phyloP scores from a whole-genome alignment of 2,797 vertebrate species.

The Adelosebastes latens region DNA sequence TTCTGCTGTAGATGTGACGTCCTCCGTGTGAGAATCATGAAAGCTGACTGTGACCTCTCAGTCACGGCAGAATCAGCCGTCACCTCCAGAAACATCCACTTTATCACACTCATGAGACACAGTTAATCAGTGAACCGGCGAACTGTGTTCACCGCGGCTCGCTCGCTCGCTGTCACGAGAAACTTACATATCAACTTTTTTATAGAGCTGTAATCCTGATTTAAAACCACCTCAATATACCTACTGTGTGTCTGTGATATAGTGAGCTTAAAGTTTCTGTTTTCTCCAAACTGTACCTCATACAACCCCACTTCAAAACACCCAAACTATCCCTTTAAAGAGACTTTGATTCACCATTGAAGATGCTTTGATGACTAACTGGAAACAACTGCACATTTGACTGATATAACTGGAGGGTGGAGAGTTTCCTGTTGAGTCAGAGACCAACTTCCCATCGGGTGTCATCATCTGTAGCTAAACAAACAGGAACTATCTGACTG shows the following conservation, averaged over 20 bases:
- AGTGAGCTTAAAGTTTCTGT: background rate
- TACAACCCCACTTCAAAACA: background rate
- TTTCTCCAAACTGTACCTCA: background rate
- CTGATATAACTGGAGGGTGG: background rate
- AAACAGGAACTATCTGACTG: background rate
- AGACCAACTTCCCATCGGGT: background rate
- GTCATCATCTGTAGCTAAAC: background rate
- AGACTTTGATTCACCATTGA: background rate
- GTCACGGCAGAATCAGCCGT: background rate
- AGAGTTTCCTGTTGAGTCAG: slow-evolving; percentile 12
- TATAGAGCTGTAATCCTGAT: slow-evolving; percentile 5
- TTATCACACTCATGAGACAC: slow-evolving; percentile 45
- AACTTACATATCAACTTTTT: slow-evolving; percentile 25
- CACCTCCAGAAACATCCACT: background rate
- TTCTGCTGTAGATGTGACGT: background rate
- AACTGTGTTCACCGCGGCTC: background rate
- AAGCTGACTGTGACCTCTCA: background rate
- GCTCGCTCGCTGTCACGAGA: slow-evolving; percentile 63
- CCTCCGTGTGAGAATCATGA: background rate
- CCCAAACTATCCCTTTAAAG: background rate
- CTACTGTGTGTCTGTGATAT: background rate
- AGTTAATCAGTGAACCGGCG: slow-evolving; percentile 51
- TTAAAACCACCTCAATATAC: background rate
- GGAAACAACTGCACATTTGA: background rate
- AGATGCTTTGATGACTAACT: background rate